These are phyloP conservation scores for Brachirus orientalis DNA, from an alignment of 2,113 vertebrate genomes.

Conservation along the genomic window DNA sequence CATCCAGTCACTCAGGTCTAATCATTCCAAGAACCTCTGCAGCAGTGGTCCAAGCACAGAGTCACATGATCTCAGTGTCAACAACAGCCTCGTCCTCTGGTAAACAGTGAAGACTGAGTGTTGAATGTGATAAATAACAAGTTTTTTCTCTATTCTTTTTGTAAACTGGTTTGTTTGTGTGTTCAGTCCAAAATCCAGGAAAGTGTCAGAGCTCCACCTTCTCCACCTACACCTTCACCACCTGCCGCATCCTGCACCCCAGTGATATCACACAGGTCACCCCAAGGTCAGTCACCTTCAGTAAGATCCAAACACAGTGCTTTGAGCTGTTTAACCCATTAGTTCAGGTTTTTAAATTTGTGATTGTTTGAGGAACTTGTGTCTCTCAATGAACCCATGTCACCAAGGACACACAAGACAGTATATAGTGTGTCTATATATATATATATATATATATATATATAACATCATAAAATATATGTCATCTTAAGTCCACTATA, in stretches of 20 bases:
- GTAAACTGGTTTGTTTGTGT: neutral
- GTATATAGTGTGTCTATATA: too few species aligned
- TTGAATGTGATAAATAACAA: too few species aligned
- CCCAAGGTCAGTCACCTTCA: conserved; percentile 82
- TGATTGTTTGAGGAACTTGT: too few species aligned
- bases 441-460: too few species aligned
- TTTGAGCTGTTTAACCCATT: too few species aligned
- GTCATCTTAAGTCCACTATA: too few species aligned
- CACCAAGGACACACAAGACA: too few species aligned
- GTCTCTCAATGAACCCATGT: too few species aligned
- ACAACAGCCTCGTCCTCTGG: conserved; percentile 66
- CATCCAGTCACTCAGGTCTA: conserved; percentile 17
- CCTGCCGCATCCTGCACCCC: conserved; percentile 95
- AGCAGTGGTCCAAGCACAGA: conserved; percentile 70
- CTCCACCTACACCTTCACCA: conserved; percentile 97
- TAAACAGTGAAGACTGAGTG: conserved; percentile 21
- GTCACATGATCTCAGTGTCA: conserved; percentile 31
- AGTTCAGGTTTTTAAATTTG: too few species aligned
- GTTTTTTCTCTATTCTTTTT: neutral
- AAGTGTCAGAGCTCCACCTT: conserved; percentile 93
- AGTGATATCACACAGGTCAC: conserved; percentile 94
- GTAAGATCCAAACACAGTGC: too few species aligned
- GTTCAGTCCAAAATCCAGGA: conserved; percentile 90
- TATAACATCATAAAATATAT: too few species aligned
- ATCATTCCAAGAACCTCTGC: conserved; percentile 47